Base-by-base conservation (phyloP, 1,140 invertebrate species). In the Diorhabda elongata region DNA sequence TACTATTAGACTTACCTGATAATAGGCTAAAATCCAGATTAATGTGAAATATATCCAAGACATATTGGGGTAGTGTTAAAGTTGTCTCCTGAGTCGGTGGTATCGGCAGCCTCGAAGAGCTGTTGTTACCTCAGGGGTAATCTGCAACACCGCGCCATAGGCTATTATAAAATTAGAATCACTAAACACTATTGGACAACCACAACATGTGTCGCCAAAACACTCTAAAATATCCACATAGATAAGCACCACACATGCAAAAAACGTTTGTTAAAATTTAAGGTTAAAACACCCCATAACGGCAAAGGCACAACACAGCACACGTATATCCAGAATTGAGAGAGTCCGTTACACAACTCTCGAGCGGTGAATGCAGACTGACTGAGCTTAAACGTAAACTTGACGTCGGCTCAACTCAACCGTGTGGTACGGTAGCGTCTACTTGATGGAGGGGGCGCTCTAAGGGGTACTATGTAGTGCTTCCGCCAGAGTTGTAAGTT, bases 81-180 rank as follows among this genome's bases (percentile, higher is more conserved):
- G 60, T 42, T 5, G 66, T 58, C 44, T 69, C 69, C 71, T 71
- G 47, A 64, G 44, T 43, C 64, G 63, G 72, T 71, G 68, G 61
- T 57, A 72, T 73, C 72, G 76, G 72, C 74, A 77, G 70, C 77
- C 74, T 74, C 70, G 70, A 69, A 69, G 72, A 74, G 76, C 75
- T 78, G 79, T 80, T 81, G 79, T 80, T 81, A 81, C 78, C 79
- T 80, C 76, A 78, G 67, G 71, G 78, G 73, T 75, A 71, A 75
- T 76, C 77, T 78, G 77, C 75, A 79, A 78, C 71, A 79, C 76
- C 75, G 73, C 76, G 78, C 79, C 79, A 80, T 80, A 80, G 76
- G 77, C 73, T 76, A 78, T 69, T 70, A 70, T 71, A 57, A 64
- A 70, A 70, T 70, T 71, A 71, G 71, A 68, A 75, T 52, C 74